phyloP scores from a whole-genome alignment of 2,113 vertebrate genomes.

The Dicaeum eximium region DNA sequence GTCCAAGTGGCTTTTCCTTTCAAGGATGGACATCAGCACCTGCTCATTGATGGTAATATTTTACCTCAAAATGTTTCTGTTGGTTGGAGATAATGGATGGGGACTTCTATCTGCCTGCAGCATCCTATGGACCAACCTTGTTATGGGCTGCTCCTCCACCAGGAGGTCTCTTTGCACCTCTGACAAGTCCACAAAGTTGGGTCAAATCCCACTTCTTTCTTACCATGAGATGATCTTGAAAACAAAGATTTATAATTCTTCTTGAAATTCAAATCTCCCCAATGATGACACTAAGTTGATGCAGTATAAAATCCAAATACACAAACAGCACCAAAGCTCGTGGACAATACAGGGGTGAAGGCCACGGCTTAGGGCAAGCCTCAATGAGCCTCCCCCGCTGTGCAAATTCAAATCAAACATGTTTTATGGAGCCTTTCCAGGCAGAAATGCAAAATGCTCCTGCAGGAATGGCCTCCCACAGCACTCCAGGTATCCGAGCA shows the following conservation, averaged over 20 bases:
- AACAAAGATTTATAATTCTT: background rate
- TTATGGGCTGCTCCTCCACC: background rate
- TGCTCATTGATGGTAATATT: fast-evolving
- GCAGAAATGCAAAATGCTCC: background rate
- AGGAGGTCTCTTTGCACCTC: background rate
- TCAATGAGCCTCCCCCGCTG: background rate
- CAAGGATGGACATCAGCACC: background rate
- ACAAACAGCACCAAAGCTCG: fast-evolving
- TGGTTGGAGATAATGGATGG: background rate
- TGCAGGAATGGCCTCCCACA: background rate
- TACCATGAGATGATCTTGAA: background rate
- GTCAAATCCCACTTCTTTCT: background rate
- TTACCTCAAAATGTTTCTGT: background rate
- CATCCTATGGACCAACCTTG: background rate
- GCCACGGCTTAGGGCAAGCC: fast-evolving
- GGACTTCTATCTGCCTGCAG: fast-evolving
- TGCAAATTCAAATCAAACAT: background rate
- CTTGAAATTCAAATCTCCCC: background rate
- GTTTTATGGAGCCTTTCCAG: background rate
- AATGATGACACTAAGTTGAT: fast-evolving
- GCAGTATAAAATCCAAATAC: background rate
- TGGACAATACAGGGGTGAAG: background rate
- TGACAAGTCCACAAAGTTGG: background rate
- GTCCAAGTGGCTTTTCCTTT: background rate
- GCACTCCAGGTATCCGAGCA: background rate